Evolutionary conservation across 2,113 vertebrate species (phyloP), one percentile per base, ranked within the genome.

Genomic region (Urocitellus parryii): DNA sequence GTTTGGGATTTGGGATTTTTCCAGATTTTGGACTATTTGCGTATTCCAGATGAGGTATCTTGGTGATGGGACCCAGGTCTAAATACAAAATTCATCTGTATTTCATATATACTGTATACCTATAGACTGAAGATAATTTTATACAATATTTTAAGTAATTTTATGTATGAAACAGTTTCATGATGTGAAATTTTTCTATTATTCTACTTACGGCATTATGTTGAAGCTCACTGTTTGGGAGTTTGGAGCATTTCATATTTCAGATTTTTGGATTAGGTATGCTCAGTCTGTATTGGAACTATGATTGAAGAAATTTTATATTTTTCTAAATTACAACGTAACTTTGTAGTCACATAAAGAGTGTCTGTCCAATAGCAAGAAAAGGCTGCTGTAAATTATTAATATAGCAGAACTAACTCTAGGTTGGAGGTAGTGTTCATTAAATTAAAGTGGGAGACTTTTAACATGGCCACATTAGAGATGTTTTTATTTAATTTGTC

Each of bases 401-500:
- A 42, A 90, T 83, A 74, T 29, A 84, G 13, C 37, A 92, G 53
- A 89, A 56, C 42, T 29, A 18, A 24, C 42, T 79, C 34, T 83
- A 61, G 20, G 32, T 83, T 83, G 70, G 13, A 67, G 51, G 8
- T 93, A 73, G 74, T 88, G 76, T 85, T 96, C 93, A 37, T 37
- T 97, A 90, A 95, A 80, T 73, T 39, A 37, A 13, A 56, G 58
- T 73, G 29, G 58, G 77, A 79, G 56, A 22, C 56, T 20, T 58
- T 58, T 58, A 58, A 20, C 53, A 56, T 56, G 56, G 17, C 32
- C 9, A 18, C 27, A 48, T 63, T 93, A 56, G 79, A 68, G 9
- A 63, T 88, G 45, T 95, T 95, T 94, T 78, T 53, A n/a, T 68
- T 84, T 70, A 17, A 88, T 29, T 22, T 94, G 42, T 61, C 80